Evolutionary conservation across 2,113 vertebrate species (phyloP), one percentile per base, ranked within the genome.

Genomic region (Scatophagus argus): DNA sequence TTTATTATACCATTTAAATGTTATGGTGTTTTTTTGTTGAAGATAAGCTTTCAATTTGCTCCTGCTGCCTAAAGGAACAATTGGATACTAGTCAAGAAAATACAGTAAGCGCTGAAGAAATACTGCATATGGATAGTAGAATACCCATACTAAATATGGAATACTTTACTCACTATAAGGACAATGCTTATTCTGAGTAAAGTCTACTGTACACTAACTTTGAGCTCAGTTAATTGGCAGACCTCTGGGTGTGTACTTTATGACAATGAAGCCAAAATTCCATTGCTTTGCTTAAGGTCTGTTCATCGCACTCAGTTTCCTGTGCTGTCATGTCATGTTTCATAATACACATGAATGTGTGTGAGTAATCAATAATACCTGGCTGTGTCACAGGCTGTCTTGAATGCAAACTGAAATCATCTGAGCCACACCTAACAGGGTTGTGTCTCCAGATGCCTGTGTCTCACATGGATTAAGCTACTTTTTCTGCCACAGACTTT

Each of bases 381-480:
- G 19, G n/a, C n/a, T 47, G 32, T 44, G 19, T 23, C 36, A 58
- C 27, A 44, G 14, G 21, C 59, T 10, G 16, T 6, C n/a, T 17
- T 54, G 7, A 69, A 61, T 13, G 0, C 21, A 71, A 82, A 65
- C 8, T 47, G 1, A n/a, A 77, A 76, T 58, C 36, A 75, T 62
- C 69, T 19, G 12, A 56, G 59, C 56, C 61, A 34, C 81, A 54
- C 79, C 81, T 69, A n/a, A 39, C 23, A 59, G 23, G 16, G 32
- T 31, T 66, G 5, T 43, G 1, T 25, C 29, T 62, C 13, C 63
- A 66, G 64, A 39, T 21, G 16, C 1, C 27, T 41, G 8, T 41
- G 29, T 59, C 25, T 77, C 62, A 63, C 7, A 47, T 29, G 43
- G 16, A 52, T 34, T 11, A 47, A 11, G 10, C n/a, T 23, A 17